Conservation (phyloP, 2,113 vertebrate species). For the Colossoma macropomum region DNA sequence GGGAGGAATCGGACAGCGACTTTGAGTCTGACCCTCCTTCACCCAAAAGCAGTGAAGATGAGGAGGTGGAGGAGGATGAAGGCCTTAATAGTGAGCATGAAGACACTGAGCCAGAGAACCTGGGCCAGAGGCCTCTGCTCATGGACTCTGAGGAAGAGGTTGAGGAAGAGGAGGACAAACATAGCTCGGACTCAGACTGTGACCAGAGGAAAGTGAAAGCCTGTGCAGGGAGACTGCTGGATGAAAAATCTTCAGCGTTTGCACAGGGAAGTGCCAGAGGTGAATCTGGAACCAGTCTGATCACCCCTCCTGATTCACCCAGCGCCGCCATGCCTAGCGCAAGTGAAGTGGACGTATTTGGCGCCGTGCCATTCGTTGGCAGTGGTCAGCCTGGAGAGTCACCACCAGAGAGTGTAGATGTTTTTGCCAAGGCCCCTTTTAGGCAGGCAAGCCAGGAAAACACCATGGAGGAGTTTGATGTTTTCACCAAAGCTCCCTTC, state of each 20-base stretch:
- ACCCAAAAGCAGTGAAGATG: constrained; percentile 94
- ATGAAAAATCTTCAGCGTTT: constrained; percentile 18
- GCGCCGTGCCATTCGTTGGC: constrained; percentile 85
- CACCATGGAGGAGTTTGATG: constrained; percentile 87
- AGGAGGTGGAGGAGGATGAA: constrained; percentile 89
- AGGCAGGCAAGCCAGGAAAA: constrained; percentile 67
- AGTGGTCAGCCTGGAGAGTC: constrained; percentile 64
- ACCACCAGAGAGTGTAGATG: constrained; percentile 55
- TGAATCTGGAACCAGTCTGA: constrained; percentile 46
- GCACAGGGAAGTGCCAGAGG: constrained; percentile 41
- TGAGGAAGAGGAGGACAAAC: constrained; percentile 89
- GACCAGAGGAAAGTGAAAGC: constrained; percentile 73
- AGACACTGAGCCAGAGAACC: constrained; percentile 87
- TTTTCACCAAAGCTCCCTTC: constrained; percentile 96
- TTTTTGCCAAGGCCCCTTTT: constrained; percentile 71
- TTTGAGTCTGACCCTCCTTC: constrained; percentile 97
- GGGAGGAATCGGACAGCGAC: constrained; percentile 91
- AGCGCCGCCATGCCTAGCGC: neutral
- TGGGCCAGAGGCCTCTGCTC: constrained; percentile 92
- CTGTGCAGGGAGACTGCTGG: constrained; percentile 47
- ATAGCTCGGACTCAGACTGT: constrained; percentile 89
- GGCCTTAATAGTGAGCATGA: constrained; percentile 86
- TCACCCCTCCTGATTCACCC: constrained; percentile 45
- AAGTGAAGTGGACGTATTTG: constrained; percentile 85
- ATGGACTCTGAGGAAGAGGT: constrained; percentile 96